Evolutionary conservation across 2,797 vertebrate species (phyloP).

Genomic region (Amphiprion clarkii): DNA sequence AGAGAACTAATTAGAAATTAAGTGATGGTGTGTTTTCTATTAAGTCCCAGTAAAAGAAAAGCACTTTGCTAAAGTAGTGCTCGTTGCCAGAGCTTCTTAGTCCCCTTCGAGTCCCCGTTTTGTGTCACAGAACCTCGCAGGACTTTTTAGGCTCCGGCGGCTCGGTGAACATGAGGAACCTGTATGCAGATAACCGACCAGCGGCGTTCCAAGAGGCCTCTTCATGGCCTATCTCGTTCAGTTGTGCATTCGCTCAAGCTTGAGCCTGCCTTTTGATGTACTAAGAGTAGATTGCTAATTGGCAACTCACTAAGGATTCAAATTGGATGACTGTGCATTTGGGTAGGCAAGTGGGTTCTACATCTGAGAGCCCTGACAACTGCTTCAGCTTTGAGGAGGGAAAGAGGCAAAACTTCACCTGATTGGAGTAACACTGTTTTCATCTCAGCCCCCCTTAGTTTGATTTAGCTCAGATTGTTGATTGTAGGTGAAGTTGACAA

Average conservation of each 20-base stretch:
- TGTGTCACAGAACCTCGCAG: slow-evolving; percentile 53
- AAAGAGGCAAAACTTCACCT: slow-evolving; percentile 37
- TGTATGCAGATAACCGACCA: slow-evolving; percentile 67
- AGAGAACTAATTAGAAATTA: slow-evolving; percentile 79
- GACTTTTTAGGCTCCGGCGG: slow-evolving; percentile 49
- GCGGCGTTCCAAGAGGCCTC: slow-evolving; percentile 69
- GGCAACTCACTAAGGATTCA: slow-evolving; percentile 77
- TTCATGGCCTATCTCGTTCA: slow-evolving; percentile 60
- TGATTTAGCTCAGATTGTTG: slow-evolving; percentile 50
- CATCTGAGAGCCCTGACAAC: slow-evolving; percentile 71
- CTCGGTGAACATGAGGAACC: slow-evolving; percentile 60
- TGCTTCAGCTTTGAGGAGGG: slow-evolving; percentile 66
- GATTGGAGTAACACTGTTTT: slow-evolving; percentile 58
- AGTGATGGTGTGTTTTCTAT: slow-evolving; percentile 78
- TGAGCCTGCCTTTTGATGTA: slow-evolving; percentile 75
- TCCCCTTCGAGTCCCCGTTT: slow-evolving; percentile 56
- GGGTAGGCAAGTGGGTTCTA: slow-evolving; percentile 58
- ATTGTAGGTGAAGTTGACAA: slow-evolving; percentile 32
- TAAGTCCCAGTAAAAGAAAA: slow-evolving; percentile 64
- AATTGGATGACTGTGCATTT: slow-evolving; percentile 76
- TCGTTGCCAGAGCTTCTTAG: slow-evolving; percentile 50
- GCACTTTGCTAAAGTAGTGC: slow-evolving; percentile 70
- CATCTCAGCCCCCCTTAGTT: slow-evolving; percentile 42
- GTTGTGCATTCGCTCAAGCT: slow-evolving; percentile 56
- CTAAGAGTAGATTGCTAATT: slow-evolving; percentile 79